Base-by-base conservation (phyloP, 2,113 vertebrate species). In the Campylomormyrus tamandua region DNA sequence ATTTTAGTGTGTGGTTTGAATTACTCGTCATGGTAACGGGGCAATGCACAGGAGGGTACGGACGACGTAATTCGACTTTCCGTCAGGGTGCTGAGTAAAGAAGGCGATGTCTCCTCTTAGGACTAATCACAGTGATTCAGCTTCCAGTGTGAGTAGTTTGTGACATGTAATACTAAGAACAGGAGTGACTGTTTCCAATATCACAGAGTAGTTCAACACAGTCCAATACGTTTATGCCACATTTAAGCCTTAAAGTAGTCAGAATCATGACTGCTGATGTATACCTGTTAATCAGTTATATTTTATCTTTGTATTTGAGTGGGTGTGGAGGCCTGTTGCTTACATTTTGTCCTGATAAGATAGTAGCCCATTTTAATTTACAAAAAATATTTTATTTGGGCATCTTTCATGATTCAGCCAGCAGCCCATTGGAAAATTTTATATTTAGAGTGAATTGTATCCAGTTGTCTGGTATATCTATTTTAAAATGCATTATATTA, bases 1-100 rank as follows among this genome's bases (percentile, higher is more conserved):
- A 90, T 93, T 94, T 92, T 93, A 21, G 3, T 49, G 19, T 91
- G 83, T 89, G 39, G 42, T 56, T 90, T 92, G 48, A 86, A 56
- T 11, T 1, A 21, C 89, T 93, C 92, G 84, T 92, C 84, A 46
- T 3, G 87, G 91, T 90, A 93, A 94, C 92, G 6, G 80, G 46
- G 84, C 15, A 80, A 92, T 92, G 89, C 84, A 89, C 48, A 87
- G 49, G 87, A 90, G 74, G 89, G 83, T 15, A 80, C 66, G 83
- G 70, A 27, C 10, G 31, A 19, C 80, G 88, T 83, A 48, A 89
- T 88, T 88, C 35, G 17, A 50, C 39, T 77, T 86, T n/a, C 17
- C n/a, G n/a, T 10, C 42, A 62, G 39, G 24, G 21, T 50, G 42
- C 31, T 88, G 46, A 70, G 62, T 45, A 42, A 21, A 83, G n/a